phyloP scores from a whole-genome alignment of 2,113 vertebrate species.

The Eonycteris spelaea region DNA sequence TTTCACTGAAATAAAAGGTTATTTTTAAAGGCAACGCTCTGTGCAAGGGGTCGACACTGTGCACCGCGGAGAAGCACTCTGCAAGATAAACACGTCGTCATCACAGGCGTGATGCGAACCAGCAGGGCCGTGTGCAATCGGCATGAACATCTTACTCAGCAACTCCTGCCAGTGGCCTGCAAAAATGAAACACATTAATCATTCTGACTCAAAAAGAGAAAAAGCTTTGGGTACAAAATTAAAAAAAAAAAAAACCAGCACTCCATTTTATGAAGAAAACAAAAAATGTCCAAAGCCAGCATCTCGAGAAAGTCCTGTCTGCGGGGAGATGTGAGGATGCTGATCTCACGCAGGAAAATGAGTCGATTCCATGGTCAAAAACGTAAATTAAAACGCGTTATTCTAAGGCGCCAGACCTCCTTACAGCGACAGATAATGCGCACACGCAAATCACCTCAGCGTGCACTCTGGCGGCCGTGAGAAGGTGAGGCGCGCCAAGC shows the following conservation, averaged over 20 bases:
- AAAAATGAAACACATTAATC: constrained; percentile 87
- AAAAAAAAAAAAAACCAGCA: background rate
- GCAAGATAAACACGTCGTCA: constrained; percentile 79
- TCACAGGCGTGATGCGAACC: constrained; percentile 82
- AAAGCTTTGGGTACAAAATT: constrained; percentile 60
- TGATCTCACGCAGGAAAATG: constrained; percentile 37
- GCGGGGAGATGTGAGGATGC: background rate
- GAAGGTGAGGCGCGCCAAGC: background rate
- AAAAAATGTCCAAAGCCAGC: constrained; percentile 42
- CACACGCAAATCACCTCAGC: background rate
- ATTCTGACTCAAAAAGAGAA: constrained; percentile 73
- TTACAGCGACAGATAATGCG: background rate
- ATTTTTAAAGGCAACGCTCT: constrained; percentile 57
- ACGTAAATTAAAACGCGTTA: constrained; percentile 22
- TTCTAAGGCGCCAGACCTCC: background rate
- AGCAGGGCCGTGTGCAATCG: constrained; percentile 74
- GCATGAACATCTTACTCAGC: constrained; percentile 82
- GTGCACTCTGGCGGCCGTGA: rapidly evolving
- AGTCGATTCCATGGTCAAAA: constrained; percentile 21
- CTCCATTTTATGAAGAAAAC: constrained; percentile 42
- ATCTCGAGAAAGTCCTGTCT: constrained; percentile 41
- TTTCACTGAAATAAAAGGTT: background rate
- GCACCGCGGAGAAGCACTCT: constrained; percentile 52
- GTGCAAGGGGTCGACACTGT: constrained; percentile 71
- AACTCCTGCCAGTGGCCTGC: constrained; percentile 80